These are phyloP conservation scores for Otolemur garnettii DNA, from an alignment of 2,113 vertebrate species.

Conservation along the genomic window DNA sequence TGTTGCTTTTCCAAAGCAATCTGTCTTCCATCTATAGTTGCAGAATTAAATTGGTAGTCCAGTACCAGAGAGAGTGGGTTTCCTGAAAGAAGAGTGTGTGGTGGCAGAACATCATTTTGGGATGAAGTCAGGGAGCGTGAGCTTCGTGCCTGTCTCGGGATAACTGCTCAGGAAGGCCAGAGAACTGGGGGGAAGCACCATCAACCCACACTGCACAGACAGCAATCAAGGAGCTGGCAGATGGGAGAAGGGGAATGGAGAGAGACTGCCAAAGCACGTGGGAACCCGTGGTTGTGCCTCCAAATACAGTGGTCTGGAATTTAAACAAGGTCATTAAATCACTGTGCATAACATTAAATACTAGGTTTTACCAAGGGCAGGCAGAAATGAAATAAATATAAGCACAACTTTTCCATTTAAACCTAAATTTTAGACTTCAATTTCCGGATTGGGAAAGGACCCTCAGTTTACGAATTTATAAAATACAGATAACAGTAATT, in stretches of 20 bases:
- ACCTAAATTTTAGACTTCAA: not conserved
- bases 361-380: not conserved
- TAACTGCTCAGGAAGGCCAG: not conserved
- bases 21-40: not conserved
- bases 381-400: not conserved
- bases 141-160: not conserved
- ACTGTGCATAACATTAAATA: not conserved
- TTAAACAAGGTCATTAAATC: not conserved
- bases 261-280: too few relatives aligned
- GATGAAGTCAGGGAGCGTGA: not conserved
- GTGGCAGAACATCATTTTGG: not conserved
- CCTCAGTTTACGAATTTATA: not conserved
- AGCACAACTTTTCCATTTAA: not conserved
- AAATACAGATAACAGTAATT: not conserved
- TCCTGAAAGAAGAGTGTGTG: not conserved
- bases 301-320: not conserved
- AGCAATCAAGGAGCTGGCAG: accelerated
- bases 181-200: accelerated
- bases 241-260: not conserved
- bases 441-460: not conserved
- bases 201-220: not conserved
- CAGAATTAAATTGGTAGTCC: not conserved
- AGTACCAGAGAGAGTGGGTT: not conserved
- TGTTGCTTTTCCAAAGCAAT: not conserved
- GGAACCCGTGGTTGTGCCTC: not conserved